Evolutionary conservation across 35 echinoderm and acorn worm genomes (phyloP).

Genomic region (Stichopus chloronotus): DNA sequence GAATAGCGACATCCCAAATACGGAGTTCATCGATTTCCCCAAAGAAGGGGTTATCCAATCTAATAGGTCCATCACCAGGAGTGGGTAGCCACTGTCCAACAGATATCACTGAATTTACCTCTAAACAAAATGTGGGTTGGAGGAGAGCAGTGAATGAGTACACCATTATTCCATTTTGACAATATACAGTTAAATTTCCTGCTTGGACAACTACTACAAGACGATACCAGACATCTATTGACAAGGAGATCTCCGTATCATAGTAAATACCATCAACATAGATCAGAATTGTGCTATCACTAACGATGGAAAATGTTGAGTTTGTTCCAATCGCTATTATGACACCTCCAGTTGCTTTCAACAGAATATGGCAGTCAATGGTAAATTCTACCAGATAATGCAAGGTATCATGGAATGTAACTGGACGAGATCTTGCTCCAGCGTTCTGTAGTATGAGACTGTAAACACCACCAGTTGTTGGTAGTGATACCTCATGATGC

Average conservation of each 20-base stretch:
- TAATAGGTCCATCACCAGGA: conserved; percentile 46
- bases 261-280: conserved; percentile 34
- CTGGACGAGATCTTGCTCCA: conserved; percentile 58
- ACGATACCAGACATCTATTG: conserved; percentile 68
- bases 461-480: conserved; percentile 63
- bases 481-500: conserved; percentile 40
- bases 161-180: conserved; percentile 40
- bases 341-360: conserved; percentile 60
- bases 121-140: background rate
- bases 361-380: conserved; percentile 67
- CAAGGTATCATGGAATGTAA: conserved; percentile 18
- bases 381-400: conserved; percentile 52
- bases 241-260: conserved; percentile 69
- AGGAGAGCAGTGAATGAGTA: conserved; percentile 41
- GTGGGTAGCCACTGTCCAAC: conserved; percentile 77
- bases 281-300: conserved; percentile 63
- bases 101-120: conserved; percentile 59
- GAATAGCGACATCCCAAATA: conserved; percentile 72
- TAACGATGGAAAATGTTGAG: conserved; percentile 66
- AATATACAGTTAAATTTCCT: conserved; percentile 56
- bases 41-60: conserved; percentile 62
- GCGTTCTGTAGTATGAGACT: conserved; percentile 64
- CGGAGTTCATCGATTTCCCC: conserved; percentile 81
- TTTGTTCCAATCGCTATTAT: conserved; percentile 73
- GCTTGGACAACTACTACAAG: conserved; percentile 57